These are phyloP conservation scores for Eurytoma californica DNA, from an alignment of 2,888 invertebrate genomes.

Conservation along the genomic window DNA sequence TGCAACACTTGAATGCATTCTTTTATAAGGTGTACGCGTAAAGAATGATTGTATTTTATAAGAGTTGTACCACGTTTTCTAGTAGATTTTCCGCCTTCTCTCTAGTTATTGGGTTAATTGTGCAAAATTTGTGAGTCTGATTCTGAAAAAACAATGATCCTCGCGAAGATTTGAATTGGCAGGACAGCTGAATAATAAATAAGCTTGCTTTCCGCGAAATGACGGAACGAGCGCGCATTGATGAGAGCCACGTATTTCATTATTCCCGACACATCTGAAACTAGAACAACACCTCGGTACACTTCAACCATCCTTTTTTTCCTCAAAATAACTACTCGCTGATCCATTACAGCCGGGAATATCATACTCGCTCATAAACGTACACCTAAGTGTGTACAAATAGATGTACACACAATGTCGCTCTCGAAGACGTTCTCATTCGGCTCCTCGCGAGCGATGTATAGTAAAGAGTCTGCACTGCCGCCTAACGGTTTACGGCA, in stretches of 20 bases:
- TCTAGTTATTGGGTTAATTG: no score
- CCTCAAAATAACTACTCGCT: no score
- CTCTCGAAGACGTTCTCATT: slow-evolving; percentile 27
- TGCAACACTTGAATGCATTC: no score
- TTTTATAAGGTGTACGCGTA: no score
- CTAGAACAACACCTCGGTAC: slow-evolving; percentile 4
- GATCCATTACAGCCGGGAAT: no score
- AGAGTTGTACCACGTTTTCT: no score
- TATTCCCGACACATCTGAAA: slow-evolving; percentile 20
- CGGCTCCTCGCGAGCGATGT: slow-evolving; percentile 30
- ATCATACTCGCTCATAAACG: background rate
- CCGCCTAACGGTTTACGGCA: slow-evolving; percentile 63
- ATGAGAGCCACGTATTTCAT: background rate
- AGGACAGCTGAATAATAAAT: background rate
- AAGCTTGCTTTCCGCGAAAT: slow-evolving; percentile 29
- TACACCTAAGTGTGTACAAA: background rate
- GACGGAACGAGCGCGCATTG: background rate
- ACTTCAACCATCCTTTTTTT: no score
- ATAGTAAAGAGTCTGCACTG: slow-evolving; percentile 5
- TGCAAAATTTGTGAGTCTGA: no score
- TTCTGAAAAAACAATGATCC: background rate
- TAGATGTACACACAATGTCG: background rate
- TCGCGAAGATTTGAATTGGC: background rate
- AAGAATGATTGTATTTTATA: no score
- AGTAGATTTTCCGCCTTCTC: no score